Evolutionary conservation across 2,888 invertebrate genomes (phyloP), one percentile per base, ranked within the genome.

Genomic region (Cyrtodaria siliqua): DNA sequence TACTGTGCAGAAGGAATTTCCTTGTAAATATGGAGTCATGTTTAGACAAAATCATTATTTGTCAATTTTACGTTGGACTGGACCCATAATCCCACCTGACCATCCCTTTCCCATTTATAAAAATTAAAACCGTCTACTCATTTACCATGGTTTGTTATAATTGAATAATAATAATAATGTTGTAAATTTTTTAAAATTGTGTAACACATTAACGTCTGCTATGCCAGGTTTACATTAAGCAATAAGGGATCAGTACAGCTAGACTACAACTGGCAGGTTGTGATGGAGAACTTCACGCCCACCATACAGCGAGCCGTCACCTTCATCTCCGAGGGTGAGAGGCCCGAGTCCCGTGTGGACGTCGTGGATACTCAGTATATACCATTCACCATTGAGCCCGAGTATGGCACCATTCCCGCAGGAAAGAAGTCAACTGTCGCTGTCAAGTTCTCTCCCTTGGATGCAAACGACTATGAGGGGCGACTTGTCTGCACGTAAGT

Each of bases 361-460:
- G 75, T 86, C 14, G 79, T 86, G 4, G 90, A 90, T 49, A 78
- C 86, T 0, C 83, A 84, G 24, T 91, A 91, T 68, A 60, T 89
- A n/a, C 93, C 93, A n/a, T 93, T 92, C 80, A 82, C 81, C n/a
- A 85, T 93, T n/a, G 90, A 91, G 72, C 93, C 93, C 3, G 87
- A 86, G 53, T 89, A 57, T 71, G 93, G 92, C n/a, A 86, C 88
- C 1, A 87, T 93, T 26, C 70, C 84, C 9, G 86, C 91, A 8
- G 91, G 91, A 24, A 91, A 91, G 78, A 89, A 87, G 56, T 83
- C 83, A 14, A 79, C 73, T 8, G 86, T 92, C 61, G 85, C 82
- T 20, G 88, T 92, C 47, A 90, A 90, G 79, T 92, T 92, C 85
- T 90, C 92, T 71, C 93, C 93, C 14, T 83, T 93, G 23, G 91